Evolutionary conservation across 2,113 vertebrate genomes (phyloP), one percentile per base, ranked within the genome.

Genomic region (Ahaetulla prasina): DNA sequence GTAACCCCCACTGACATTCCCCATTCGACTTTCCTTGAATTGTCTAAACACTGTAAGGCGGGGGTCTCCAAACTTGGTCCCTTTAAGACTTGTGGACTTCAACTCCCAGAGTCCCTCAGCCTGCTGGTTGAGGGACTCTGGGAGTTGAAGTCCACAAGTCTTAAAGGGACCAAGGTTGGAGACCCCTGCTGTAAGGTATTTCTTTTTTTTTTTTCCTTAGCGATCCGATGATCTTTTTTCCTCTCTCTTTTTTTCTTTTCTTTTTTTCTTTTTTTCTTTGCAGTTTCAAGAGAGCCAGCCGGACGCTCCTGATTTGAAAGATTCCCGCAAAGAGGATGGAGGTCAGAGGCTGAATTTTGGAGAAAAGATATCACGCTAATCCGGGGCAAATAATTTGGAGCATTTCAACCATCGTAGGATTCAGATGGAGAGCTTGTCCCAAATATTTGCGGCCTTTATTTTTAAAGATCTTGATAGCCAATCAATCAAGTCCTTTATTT

Each of bases 261-360:
- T 11, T 20, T 87, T 8, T 18, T 8, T 3, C 8, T 8, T 23
- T 14, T 7, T 22, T 10, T 39, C 12, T 88, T 20, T 39, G 30
- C 35, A 98, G 98, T 94, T 96, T 90, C 95, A 95, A 57, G 97
- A 96, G 0, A 3, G n/a, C 10, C 95, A 1, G 91, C 92, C 12
- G 0, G 18, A 90, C n/a, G 90, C 90, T 27, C 90, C 95, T 0
- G 22, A 52, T 88, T 52, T 93, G 55, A 92, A 94, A 93, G 87
- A 49, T 0, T 3, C 50, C 8, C n/a, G 94, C 39, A 97, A 93
- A 94, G 96, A 97, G 47, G 98, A 98, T 53, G 96, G 95, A 89
- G 97, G 98, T 98, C 90, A 93, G 97, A 96, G 35, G 5, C 50
- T 85, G n/a, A 27, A 47, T 30, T 1, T n/a, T 6, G 2, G 27